Conservation (phyloP, 2,797 vertebrate species). For the Notolepis coatsorum region DNA sequence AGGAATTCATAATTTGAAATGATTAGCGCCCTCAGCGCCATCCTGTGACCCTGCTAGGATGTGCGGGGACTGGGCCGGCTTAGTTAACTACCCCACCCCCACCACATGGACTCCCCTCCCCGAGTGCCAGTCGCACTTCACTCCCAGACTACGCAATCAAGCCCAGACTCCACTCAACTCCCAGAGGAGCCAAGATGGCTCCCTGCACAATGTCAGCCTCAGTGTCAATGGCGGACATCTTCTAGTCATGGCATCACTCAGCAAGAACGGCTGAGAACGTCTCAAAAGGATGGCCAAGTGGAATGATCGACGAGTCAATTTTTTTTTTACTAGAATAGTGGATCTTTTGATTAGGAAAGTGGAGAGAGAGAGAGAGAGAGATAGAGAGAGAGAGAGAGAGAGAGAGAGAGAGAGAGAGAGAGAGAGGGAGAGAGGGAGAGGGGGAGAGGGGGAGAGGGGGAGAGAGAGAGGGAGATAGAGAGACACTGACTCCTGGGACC, state of each 20-base stretch:
- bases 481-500: constrained; percentile 73
- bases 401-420: neutral
- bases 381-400: constrained; percentile 42
- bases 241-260: constrained; percentile 71
- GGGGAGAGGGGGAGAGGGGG: constrained; percentile 21
- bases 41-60: constrained; percentile 79
- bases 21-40: constrained; percentile 81
- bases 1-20: constrained; percentile 87
- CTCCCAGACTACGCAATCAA: constrained; percentile 80
- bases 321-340: constrained; percentile 62
- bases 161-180: constrained; percentile 54
- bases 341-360: constrained; percentile 60
- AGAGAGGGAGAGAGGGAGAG: constrained; percentile 1
- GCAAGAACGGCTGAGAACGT: constrained; percentile 54
- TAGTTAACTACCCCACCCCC: constrained; percentile 75
- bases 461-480: constrained; percentile 53
- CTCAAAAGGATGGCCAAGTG: constrained; percentile 59
- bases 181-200: constrained; percentile 73
- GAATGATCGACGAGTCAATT: constrained; percentile 50
- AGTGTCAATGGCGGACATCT: constrained; percentile 77
- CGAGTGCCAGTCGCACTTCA: constrained; percentile 72
- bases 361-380: constrained; percentile 40
- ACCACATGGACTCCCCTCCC: constrained; percentile 66
- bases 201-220: constrained; percentile 72
- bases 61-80: constrained; percentile 67